These are phyloP conservation scores for Caenorhabditis latens DNA, from an alignment of 1,140 invertebrate species.

Conservation along the genomic window DNA sequence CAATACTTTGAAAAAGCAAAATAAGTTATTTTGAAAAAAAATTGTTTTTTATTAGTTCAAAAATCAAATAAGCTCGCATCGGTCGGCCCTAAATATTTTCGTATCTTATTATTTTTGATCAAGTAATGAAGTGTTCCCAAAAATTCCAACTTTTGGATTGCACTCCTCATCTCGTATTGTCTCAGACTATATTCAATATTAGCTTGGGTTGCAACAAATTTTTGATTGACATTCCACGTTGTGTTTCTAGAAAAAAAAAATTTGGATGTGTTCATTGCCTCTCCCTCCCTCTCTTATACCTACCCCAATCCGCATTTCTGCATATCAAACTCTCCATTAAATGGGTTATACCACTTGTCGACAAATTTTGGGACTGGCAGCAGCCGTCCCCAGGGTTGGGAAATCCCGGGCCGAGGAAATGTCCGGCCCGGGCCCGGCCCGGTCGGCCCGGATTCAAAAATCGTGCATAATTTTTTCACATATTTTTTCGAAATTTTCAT, in stretches of 20 bases:
- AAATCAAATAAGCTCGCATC: neutral
- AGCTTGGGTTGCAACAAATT: neutral
- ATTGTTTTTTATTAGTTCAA: neutral
- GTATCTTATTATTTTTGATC: neutral
- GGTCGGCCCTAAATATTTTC: neutral
- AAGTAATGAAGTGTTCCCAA: neutral
- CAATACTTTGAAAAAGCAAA: too few relatives aligned
- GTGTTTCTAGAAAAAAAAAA: conserved; percentile 20
- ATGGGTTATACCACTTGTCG: conserved; percentile 7
- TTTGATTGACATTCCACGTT: conserved; percentile 7
- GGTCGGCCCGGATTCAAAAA: too few relatives aligned
- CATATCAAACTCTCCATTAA: neutral
- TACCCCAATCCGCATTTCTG: neutral
- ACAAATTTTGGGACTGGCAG: neutral
- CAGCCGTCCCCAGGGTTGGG: too few relatives aligned
- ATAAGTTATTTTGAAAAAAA: too few relatives aligned
- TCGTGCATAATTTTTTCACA: too few relatives aligned
- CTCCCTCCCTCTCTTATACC: neutral
- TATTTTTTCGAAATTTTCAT: too few relatives aligned
- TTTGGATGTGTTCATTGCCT: neutral
- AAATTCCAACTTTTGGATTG: neutral
- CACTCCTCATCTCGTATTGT: neutral
- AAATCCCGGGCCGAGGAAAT: too few relatives aligned
- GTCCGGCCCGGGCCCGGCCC: too few relatives aligned
- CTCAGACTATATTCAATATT: neutral